Conservation (phyloP, 2,888 invertebrate species). For the Halictus ligatus region DNA sequence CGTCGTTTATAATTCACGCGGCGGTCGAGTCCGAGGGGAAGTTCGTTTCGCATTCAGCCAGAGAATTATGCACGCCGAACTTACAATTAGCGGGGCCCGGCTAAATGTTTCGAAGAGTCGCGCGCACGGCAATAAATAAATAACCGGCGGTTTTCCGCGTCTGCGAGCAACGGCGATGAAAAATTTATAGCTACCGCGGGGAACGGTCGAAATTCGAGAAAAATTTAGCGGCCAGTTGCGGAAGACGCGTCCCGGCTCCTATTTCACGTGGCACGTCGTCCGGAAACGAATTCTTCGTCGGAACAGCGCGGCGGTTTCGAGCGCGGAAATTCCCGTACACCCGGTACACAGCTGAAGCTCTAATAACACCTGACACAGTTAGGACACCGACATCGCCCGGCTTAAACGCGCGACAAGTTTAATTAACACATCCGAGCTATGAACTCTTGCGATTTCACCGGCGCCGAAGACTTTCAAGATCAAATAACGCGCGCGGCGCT, state of each 20-base stretch:
- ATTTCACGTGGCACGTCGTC: neutral
- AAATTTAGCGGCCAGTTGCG: neutral
- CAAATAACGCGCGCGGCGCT: neutral
- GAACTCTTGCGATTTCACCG: slow-evolving; percentile 6
- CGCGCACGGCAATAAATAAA: slow-evolving; percentile 27
- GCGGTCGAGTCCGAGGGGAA: slow-evolving; percentile 2
- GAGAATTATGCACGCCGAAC: slow-evolving; percentile 41
- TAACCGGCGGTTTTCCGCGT: neutral
- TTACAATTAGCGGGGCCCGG: slow-evolving; percentile 35
- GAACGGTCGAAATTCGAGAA: neutral
- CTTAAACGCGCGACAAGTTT: slow-evolving; percentile 25
- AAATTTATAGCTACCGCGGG: neutral
- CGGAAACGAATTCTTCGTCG: neutral
- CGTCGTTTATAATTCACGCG: slow-evolving; percentile 38
- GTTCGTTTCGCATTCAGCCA: slow-evolving; percentile 21
- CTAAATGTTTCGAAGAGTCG: slow-evolving; percentile 23
- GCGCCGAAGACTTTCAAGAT: slow-evolving; percentile 11
- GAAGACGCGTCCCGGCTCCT: neutral
- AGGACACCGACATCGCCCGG: slow-evolving; percentile 15
- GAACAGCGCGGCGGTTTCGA: neutral
- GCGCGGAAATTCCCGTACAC: neutral
- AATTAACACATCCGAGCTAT: slow-evolving; percentile 32
- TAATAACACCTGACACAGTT: slow-evolving; percentile 42
- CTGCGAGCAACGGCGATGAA: neutral
- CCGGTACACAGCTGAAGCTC: slow-evolving; percentile 14